These are phyloP conservation scores for Ectropis crepuscularia DNA, from an alignment of 2,888 invertebrate genomes.

Conservation along the genomic window DNA sequence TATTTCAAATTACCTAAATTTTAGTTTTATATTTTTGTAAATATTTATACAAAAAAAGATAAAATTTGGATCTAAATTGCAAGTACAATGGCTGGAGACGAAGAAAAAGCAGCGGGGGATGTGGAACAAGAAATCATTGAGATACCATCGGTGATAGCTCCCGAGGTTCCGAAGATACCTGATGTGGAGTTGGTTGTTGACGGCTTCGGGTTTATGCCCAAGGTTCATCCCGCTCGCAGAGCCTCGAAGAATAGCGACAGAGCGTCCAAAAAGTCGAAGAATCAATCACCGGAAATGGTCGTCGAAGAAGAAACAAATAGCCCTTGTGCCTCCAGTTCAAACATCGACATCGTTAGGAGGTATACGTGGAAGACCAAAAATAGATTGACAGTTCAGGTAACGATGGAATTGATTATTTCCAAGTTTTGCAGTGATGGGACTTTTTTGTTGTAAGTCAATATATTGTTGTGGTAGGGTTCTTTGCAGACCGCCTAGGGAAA, in stretches of 20 bases:
- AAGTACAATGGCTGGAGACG: slow-evolving; percentile 59
- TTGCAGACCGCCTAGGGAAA: too few species aligned
- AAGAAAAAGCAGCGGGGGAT: slow-evolving; percentile 54
- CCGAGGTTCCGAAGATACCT: slow-evolving; percentile 58
- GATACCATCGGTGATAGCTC: slow-evolving; percentile 38
- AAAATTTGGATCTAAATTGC: slow-evolving; percentile 47
- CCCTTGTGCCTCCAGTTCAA: slow-evolving; percentile 71
- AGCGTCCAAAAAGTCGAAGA: slow-evolving; percentile 47
- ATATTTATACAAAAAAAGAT: slow-evolving; percentile 25
- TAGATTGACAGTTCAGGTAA: slow-evolving; percentile 85
- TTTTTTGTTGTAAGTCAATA: too few species aligned
- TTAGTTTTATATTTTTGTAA: slow-evolving; percentile 16
- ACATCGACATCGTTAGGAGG: slow-evolving; percentile 80
- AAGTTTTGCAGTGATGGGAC: too few species aligned
- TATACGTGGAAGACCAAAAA: slow-evolving; percentile 89
- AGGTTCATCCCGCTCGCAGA: slow-evolving; percentile 16
- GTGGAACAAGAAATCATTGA: slow-evolving; percentile 47
- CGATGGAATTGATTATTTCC: too few species aligned
- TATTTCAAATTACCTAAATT: slow-evolving; percentile 5
- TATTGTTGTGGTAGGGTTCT: too few species aligned
- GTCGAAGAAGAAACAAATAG: slow-evolving; percentile 50
- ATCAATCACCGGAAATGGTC: slow-evolving; percentile 35
- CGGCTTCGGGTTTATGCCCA: slow-evolving; percentile 80
- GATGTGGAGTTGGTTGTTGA: slow-evolving; percentile 76
- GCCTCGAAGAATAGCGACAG: slow-evolving; percentile 10